Evolutionary conservation across 2,797 vertebrate genomes (phyloP), one percentile per base, ranked within the genome.

Genomic region (Gobio occitaniae): DNA sequence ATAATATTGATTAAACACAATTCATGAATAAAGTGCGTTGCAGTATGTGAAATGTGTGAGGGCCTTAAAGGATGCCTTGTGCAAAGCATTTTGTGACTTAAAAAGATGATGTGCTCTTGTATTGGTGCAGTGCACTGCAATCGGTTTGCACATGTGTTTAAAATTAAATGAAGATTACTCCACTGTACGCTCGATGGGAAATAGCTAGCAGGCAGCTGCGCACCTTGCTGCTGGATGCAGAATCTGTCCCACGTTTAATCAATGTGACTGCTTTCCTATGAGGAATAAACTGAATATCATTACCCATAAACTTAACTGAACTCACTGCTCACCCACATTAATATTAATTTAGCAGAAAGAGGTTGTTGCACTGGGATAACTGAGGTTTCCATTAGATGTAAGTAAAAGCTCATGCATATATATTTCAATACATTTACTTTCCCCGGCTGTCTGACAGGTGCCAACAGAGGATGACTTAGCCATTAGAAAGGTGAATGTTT

Each of bases 231-330:
- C 91, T 90, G 90, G 93, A 93, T 93, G 91, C 87, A 63, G 87
- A 85, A 72, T 87, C 85, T 88, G 90, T 89, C 90, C 89, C 86
- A 91, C 92, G 92, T 95, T 95, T 95, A 95, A 96, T 96, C 95
- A 95, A 92, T 87, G 89, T 93, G 94, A 95, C 93, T 94, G 89
- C 90, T 94, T 92, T 94, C 93, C 94, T 94, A 94, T 92, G 90
- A 95, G 94, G 94, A 95, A 95, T 96, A 95, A 95, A 94, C 92
- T 93, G 92, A 95, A 95, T 95, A 95, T 95, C 93, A 96, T 95
- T 95, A 95, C 93, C 94, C 93, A 94, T 95, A 96, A 95, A 95
- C 94, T 95, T 94, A 95, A 95, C 92, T 92, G 93, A 95, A 94
- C 93, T 93, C 92, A 91, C 86, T 89, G 91, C 92, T 94, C 93